Percentiles rank a stretch among this genome's conserved stretches.
These are phyloP conservation scores for Lepidocyrtinus sp. DNA, from an alignment of 2,888 invertebrate genomes.

Conservation along the genomic window DNA sequence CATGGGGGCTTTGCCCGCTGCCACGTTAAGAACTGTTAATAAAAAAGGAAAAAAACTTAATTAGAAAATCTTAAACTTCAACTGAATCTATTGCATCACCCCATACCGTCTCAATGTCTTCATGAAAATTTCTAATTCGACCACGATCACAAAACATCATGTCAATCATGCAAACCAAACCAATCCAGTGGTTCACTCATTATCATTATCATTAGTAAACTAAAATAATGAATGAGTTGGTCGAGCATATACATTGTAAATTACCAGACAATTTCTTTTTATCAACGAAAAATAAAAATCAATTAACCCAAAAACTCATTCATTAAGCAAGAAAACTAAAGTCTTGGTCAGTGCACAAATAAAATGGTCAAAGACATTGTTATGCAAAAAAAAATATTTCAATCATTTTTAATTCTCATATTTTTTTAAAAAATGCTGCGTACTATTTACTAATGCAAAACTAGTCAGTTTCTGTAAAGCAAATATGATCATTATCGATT, in stretches of 20 bases:
- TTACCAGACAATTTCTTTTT: not conserved
- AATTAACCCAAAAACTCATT: slow-evolving; percentile 31
- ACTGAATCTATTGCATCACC: not conserved
- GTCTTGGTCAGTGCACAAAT: not conserved
- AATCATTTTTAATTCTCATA: too few species aligned
- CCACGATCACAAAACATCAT: not conserved
- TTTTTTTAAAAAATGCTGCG: too few species aligned
- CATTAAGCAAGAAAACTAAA: not conserved
- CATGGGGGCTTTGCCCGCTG: slow-evolving; percentile 96
- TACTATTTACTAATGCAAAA: too few species aligned
- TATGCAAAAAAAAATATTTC: not conserved
- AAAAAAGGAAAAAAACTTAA: slow-evolving; percentile 15
- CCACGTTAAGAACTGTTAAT: slow-evolving; percentile 87
- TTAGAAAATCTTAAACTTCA: not conserved
- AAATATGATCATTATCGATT: not conserved
- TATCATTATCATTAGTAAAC: not conserved
- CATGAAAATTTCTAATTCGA: not conserved
- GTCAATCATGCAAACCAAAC: not conserved
- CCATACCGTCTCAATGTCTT: not conserved
- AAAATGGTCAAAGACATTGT: not conserved
- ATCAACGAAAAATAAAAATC: slow-evolving; percentile 21
- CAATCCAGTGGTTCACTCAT: not conserved
- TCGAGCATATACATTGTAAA: too few species aligned
- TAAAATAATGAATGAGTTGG: not conserved
- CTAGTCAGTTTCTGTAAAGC: not conserved